Conservation (phyloP, 2,888 invertebrate genomes). For the Boloria selene region DNA sequence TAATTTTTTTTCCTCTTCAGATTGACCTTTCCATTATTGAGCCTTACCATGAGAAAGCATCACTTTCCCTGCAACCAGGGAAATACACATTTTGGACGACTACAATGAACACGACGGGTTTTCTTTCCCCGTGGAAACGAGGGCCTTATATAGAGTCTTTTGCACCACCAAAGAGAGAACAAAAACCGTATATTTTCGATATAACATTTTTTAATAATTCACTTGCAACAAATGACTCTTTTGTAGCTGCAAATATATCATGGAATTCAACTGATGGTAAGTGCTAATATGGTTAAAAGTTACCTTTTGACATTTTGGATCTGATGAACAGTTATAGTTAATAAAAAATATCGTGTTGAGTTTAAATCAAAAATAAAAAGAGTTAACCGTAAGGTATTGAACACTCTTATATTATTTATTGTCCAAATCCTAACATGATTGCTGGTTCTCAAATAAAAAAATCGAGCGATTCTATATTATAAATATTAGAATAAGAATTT, state of each 20-base stretch:
- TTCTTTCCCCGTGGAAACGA: slow-evolving; percentile 47
- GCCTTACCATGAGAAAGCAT: slow-evolving; percentile 25
- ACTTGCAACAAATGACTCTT: slow-evolving; percentile 26
- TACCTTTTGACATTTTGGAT: background rate
- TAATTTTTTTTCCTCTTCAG: slow-evolving; percentile 42
- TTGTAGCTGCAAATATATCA: slow-evolving; percentile 42
- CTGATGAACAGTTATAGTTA: no score
- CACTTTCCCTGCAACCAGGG: slow-evolving; percentile 31
- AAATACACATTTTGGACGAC: slow-evolving; percentile 51
- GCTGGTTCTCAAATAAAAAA: no score
- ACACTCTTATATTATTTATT: no score
- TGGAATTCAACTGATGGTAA: slow-evolving; percentile 55
- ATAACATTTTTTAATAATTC: slow-evolving; percentile 33
- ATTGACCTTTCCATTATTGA: slow-evolving; percentile 43
- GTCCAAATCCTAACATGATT: no score
- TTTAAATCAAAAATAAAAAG: no score
- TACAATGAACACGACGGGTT: slow-evolving; percentile 42
- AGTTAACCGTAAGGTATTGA: no score
- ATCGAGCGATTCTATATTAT: no score
- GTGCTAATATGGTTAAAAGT: slow-evolving; percentile 30
- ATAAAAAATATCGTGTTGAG: no score
- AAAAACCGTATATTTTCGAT: slow-evolving; percentile 38
- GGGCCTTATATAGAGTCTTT: slow-evolving; percentile 44
- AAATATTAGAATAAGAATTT: no score
- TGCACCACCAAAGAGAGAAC: slow-evolving; percentile 10